Percentiles rank a stretch among this genome's conserved stretches.
Conservation (phyloP, 2,888 invertebrate genomes). For the Oxystoma pomonae region DNA sequence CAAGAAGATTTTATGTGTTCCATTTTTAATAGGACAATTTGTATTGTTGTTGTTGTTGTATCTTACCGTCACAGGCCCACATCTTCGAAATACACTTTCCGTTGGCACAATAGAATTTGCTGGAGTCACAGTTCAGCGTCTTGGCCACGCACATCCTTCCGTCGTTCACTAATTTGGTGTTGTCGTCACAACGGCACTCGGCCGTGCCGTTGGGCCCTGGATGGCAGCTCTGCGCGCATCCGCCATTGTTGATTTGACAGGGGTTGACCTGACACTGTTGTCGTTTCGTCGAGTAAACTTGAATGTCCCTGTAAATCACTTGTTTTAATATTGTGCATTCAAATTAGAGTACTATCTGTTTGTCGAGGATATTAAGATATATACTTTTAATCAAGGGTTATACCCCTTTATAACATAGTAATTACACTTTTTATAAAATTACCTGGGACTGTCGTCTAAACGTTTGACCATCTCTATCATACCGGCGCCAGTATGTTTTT, state of each 20-base stretch:
- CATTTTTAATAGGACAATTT: too few relatives aligned
- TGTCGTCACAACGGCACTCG: conserved; percentile 89
- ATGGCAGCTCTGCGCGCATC: conserved; percentile 92
- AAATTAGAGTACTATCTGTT: too few relatives aligned
- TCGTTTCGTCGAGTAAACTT: conserved; percentile 74
- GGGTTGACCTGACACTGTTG: conserved; percentile 79
- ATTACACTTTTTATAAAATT: too few relatives aligned
- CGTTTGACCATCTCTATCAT: conserved; percentile 93
- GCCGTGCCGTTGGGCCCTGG: conserved; percentile 80
- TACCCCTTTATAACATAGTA: too few relatives aligned
- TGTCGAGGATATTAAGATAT: too few relatives aligned
- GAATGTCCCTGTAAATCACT: conserved; percentile 65
- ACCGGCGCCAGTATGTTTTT: conserved; percentile 94
- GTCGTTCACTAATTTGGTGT: conserved; percentile 85
- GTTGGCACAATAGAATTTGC: conserved; percentile 89
- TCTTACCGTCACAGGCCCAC: conserved; percentile 88
- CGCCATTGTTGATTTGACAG: conserved; percentile 90
- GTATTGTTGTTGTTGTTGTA: too few relatives aligned
- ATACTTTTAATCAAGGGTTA: too few relatives aligned
- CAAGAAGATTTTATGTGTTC: too few relatives aligned
- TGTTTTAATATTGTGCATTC: too few relatives aligned
- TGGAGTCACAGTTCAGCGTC: conserved; percentile 79
- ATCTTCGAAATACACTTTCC: conserved; percentile 89
- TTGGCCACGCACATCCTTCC: conserved; percentile 90
- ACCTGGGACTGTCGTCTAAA: conserved; percentile 87